phyloP scores from a whole-genome alignment of 2,113 vertebrate genomes.

The Pomatostomus ruficeps region DNA sequence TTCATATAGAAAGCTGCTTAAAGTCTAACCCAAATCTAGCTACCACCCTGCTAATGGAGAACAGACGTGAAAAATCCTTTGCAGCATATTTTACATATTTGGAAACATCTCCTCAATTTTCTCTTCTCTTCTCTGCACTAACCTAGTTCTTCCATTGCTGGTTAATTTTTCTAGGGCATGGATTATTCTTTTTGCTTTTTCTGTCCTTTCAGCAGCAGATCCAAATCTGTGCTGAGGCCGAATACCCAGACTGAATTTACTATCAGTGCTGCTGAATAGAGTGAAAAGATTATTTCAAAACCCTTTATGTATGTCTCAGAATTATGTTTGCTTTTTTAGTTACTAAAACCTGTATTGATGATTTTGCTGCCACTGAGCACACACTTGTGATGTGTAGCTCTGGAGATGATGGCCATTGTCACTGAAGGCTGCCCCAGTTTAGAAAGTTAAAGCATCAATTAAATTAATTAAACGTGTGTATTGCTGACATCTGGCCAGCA shows the following conservation, averaged over 20 bases:
- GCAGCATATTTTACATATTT: not conserved
- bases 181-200: conserved; percentile 15
- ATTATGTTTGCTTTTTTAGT: conserved; percentile 15
- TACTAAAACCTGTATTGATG: not conserved
- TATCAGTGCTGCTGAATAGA: not conserved
- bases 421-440: not conserved
- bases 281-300: conserved; percentile 12
- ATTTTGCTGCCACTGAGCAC: not conserved
- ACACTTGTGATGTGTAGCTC: not conserved
- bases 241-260: not conserved
- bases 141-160: not conserved
- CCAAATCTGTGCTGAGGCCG: conserved; percentile 6
- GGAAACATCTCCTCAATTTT: not conserved
- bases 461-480: conserved; percentile 1
- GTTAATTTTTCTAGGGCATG: not conserved
- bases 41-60: not conserved
- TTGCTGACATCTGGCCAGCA: not conserved
- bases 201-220: not conserved
- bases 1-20: not conserved
- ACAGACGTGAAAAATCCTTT: not conserved
- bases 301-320: not conserved
- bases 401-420: not conserved
- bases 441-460: not conserved
- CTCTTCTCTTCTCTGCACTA: not conserved
- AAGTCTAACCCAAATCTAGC: not conserved